phyloP scores from a whole-genome alignment of 1,140 invertebrate genomes.

The Gerris buenoi region DNA sequence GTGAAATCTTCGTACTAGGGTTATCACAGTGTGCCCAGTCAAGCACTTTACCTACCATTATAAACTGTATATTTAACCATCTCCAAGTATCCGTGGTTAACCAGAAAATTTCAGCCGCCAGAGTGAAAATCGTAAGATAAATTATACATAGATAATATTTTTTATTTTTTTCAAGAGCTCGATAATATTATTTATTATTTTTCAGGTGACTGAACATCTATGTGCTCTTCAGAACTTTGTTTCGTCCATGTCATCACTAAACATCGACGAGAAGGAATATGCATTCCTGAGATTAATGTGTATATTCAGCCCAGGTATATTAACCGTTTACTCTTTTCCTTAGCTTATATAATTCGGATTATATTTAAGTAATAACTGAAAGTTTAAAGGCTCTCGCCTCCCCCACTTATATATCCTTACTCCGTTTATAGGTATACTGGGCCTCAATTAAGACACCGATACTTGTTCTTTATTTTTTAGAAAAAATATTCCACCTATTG shows the following conservation, averaged over 20 bases:
- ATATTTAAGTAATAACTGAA: neutral
- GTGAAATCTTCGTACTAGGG: constrained; percentile 81
- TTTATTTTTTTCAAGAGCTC: neutral
- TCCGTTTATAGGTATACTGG: no score
- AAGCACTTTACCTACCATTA: constrained; percentile 63
- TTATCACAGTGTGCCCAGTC: constrained; percentile 73
- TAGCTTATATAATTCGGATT: no score
- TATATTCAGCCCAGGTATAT: constrained; percentile 53
- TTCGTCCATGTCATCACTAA: constrained; percentile 51
- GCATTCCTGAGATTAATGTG: constrained; percentile 79
- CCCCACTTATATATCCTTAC: no score
- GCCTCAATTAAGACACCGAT: no score
- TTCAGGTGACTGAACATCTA: constrained; percentile 59
- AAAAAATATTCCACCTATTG: no score
- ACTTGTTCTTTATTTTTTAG: no score
- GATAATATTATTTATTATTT: constrained; percentile 11
- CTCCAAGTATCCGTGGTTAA: constrained; percentile 46
- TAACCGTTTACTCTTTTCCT: no score
- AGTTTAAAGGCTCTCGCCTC: no score
- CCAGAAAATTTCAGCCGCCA: constrained; percentile 52
- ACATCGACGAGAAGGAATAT: constrained; percentile 69
- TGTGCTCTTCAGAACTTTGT: constrained; percentile 69
- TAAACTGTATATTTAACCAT: constrained; percentile 62
- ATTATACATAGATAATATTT: neutral
- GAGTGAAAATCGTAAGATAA: constrained; percentile 43